Evolutionary conservation across 2,888 invertebrate species (phyloP).

Genomic region (Euzophera pinguis): DNA sequence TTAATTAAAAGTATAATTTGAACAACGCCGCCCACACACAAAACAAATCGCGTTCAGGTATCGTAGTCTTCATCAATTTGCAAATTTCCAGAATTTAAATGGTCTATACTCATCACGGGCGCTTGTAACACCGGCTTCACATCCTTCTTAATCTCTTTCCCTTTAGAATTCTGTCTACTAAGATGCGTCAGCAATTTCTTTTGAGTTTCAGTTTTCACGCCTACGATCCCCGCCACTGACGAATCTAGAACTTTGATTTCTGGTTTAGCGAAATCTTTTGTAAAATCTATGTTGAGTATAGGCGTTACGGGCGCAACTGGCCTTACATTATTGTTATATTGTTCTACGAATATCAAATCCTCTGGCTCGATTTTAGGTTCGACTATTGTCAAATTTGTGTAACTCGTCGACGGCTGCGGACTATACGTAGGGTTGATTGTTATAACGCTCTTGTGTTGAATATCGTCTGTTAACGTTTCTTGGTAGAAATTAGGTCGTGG

Average conservation of each 20-base stretch:
- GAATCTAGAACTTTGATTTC: constrained; percentile 65
- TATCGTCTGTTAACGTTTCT: constrained; percentile 58
- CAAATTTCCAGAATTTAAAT: constrained; percentile 62
- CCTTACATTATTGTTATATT: constrained; percentile 27
- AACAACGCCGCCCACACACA: constrained; percentile 37
- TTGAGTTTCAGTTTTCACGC: constrained; percentile 36
- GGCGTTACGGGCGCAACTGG: constrained; percentile 51
- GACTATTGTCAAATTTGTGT: constrained; percentile 37
- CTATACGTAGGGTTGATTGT: constrained; percentile 62
- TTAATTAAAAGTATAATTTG: constrained; percentile 16
- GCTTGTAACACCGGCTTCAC: constrained; percentile 33
- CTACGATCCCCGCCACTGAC: constrained; percentile 38
- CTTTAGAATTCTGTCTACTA: constrained; percentile 52
- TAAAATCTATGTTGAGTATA: constrained; percentile 66
- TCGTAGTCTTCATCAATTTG: constrained; percentile 77
- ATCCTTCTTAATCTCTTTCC: constrained; percentile 48
- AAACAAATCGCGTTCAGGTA: constrained; percentile 58
- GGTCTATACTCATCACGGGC: constrained; percentile 50
- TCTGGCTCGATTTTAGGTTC: constrained; percentile 48
- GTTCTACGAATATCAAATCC: constrained; percentile 29
- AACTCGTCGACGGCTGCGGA: constrained; percentile 68
- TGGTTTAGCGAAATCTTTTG: constrained; percentile 56
- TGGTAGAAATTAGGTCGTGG: constrained; percentile 68
- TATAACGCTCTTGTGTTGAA: constrained; percentile 59
- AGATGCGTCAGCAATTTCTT: constrained; percentile 35